Conservation (phyloP, 2,797 vertebrate species). For the Anguilla megastoma region DNA sequence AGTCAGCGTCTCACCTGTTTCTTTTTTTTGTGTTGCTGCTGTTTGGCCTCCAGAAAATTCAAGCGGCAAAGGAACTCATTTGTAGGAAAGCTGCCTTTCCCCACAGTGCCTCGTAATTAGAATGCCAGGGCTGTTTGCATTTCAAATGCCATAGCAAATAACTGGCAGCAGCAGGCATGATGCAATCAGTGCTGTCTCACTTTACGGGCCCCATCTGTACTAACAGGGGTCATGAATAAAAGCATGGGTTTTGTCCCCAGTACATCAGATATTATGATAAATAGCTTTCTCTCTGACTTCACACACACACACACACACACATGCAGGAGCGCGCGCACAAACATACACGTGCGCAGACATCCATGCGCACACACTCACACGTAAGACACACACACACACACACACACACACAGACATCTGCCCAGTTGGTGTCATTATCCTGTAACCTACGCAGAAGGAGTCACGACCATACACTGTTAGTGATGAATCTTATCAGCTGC, state of each 20-base stretch:
- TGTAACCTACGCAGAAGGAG: neutral
- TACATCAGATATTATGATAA: neutral
- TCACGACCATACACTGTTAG: neutral
- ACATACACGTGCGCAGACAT: constrained; percentile 24
- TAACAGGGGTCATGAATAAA: neutral
- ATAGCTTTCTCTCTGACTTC: constrained; percentile 15
- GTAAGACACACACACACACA: neutral
- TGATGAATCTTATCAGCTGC: neutral
- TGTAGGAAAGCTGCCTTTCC: neutral
- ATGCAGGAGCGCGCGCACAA: too few relatives aligned
- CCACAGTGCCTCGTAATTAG: neutral
- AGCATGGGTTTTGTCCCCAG: neutral
- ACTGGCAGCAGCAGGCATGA: neutral
- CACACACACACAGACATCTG: neutral
- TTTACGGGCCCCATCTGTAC: neutral
- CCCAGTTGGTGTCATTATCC: neutral
- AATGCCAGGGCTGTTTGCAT: constrained; percentile 2
- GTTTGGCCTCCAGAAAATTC: neutral
- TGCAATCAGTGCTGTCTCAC: neutral
- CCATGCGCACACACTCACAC: neutral
- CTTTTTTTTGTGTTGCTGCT: neutral
- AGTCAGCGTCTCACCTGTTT: neutral
- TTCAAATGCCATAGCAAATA: neutral
- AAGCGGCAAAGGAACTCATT: neutral
- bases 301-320: constrained; percentile 50